These are phyloP conservation scores for Ctena decussata DNA, from an alignment of 2,888 invertebrate genomes.

Conservation along the genomic window DNA sequence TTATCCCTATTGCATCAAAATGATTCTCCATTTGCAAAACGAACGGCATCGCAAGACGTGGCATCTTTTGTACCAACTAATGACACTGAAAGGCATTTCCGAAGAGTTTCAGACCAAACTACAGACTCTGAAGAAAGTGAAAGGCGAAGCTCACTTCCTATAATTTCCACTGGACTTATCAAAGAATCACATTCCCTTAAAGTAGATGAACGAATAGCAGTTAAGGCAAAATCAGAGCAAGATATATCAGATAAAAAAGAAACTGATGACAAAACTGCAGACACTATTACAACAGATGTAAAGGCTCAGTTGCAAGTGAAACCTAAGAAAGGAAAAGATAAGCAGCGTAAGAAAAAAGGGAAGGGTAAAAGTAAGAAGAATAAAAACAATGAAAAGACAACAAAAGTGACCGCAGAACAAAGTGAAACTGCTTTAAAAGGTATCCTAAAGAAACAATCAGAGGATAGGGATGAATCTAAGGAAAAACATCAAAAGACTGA, in stretches of 20 bases:
- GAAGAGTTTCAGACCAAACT: background rate
- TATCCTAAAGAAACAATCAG: background rate
- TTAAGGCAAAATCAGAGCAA: background rate
- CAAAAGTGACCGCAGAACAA: background rate
- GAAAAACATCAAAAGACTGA: background rate
- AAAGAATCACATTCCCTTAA: background rate
- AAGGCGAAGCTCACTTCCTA: background rate
- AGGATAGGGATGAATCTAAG: background rate
- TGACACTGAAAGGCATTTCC: background rate
- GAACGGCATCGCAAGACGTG: background rate
- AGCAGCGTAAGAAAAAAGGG: background rate
- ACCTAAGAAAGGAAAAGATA: background rate
- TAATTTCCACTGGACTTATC: background rate
- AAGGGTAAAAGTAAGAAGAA: background rate
- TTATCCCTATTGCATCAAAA: background rate
- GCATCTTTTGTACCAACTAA: background rate
- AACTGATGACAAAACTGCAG: slow-evolving; percentile 1
- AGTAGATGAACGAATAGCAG: background rate
- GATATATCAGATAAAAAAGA: background rate
- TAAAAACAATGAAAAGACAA: background rate
- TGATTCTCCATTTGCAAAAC: background rate
- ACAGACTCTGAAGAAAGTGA: background rate
- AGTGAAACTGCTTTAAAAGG: background rate
- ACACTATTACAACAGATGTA: background rate
- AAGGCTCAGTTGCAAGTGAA: background rate